Percentiles rank a stretch among this genome's conserved stretches.
phyloP scores from a whole-genome alignment of 1,140 invertebrate genomes.

The Aphelenchoides besseyi region DNA sequence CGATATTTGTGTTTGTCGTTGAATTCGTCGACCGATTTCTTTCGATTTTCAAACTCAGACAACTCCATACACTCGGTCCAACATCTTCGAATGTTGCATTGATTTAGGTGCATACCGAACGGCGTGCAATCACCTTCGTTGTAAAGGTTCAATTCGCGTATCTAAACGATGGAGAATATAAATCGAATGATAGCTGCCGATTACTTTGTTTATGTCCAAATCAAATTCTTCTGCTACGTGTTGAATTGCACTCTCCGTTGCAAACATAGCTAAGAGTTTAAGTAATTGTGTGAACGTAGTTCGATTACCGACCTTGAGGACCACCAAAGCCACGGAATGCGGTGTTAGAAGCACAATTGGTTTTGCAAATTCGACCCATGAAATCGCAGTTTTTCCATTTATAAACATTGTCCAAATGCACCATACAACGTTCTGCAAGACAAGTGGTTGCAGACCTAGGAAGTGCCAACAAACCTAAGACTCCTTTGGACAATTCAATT shows the following conservation, averaged over 20 bases:
- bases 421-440: constrained; percentile 51
- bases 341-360: constrained; percentile 69
- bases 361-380: constrained; percentile 54
- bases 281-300: constrained; percentile 69
- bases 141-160: constrained; percentile 76
- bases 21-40: constrained; percentile 70
- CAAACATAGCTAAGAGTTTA: constrained; percentile 82
- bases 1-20: constrained; percentile 79
- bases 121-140: constrained; percentile 75
- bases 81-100: constrained; percentile 76
- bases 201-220: constrained; percentile 68
- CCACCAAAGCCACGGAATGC: constrained; percentile 73
- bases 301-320: not conserved
- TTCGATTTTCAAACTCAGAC: constrained; percentile 71
- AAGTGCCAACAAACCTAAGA: constrained; percentile 39
- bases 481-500: constrained; percentile 55
- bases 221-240: constrained; percentile 73
- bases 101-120: constrained; percentile 73
- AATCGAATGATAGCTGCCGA: not conserved
- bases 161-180: constrained; percentile 59
- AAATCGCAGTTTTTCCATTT: constrained; percentile 52
- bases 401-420: constrained; percentile 60
- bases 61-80: constrained; percentile 77
- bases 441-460: not conserved
- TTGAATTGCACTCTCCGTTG: constrained; percentile 74